Conservation (phyloP, 1,140 invertebrate genomes). For the Triops cancriformis region DNA sequence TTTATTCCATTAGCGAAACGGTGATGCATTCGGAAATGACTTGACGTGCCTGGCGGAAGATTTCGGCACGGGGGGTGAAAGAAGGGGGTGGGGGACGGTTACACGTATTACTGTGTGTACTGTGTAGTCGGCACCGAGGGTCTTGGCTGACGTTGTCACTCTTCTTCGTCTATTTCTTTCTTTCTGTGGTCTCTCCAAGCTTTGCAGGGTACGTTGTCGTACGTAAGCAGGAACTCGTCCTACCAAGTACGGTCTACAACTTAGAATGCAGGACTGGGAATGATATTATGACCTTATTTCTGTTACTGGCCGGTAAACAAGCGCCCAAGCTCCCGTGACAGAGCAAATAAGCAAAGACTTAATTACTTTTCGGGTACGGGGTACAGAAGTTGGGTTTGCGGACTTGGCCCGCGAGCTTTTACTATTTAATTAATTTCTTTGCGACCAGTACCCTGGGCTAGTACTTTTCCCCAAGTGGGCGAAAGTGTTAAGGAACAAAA, state of each 20-base stretch:
- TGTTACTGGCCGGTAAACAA: conserved; percentile 7
- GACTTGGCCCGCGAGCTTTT: no score
- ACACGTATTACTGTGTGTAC: background rate
- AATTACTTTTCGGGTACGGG: background rate
- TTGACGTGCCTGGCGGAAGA: background rate
- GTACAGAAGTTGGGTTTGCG: no score
- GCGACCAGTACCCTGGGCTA: no score
- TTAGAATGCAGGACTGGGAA: background rate
- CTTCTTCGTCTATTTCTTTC: background rate
- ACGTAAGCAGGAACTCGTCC: no score
- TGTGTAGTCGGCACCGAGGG: no score
- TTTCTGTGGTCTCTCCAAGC: background rate
- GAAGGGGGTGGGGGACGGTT: background rate
- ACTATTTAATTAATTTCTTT: no score
- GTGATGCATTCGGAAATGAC: conserved; percentile 5
- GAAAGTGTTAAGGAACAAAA: no score
- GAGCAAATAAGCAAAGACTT: background rate
- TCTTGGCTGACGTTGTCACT: background rate
- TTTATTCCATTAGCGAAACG: conserved; percentile 8
- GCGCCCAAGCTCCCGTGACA: background rate
- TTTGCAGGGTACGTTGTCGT: background rate
- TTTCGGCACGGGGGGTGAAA: background rate
- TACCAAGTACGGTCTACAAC: no score
- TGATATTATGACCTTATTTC: background rate
- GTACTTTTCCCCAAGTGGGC: no score